Conservation (phyloP, 1,140 invertebrate species). For the Monochamus saltuarius region DNA sequence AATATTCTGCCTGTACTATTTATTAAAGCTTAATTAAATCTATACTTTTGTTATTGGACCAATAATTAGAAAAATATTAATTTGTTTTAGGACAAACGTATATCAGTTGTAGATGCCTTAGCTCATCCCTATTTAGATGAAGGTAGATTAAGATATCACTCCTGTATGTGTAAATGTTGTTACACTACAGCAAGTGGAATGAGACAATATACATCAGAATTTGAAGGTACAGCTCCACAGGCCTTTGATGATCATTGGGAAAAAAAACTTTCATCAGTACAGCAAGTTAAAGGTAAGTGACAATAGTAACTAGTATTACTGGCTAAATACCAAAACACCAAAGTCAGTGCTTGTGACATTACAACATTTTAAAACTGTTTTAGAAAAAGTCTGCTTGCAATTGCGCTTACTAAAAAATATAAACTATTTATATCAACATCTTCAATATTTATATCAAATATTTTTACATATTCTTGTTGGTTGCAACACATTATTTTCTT, state of each 20-base stretch:
- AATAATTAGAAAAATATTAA: background rate
- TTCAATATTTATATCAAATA: too few species aligned
- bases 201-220: constrained; percentile 88
- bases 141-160: constrained; percentile 96
- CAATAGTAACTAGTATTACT: constrained; percentile 4
- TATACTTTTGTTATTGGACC: too few species aligned
- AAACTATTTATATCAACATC: too few species aligned
- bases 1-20: too few species aligned
- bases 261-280: constrained; percentile 85
- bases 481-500: too few species aligned
- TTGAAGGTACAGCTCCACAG: constrained; percentile 86
- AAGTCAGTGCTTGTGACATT: too few species aligned
- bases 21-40: too few species aligned
- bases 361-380: too few species aligned
- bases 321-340: too few species aligned
- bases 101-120: constrained; percentile 90
- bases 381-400: too few species aligned
- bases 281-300: constrained; percentile 87
- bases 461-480: too few species aligned
- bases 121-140: constrained; percentile 97
- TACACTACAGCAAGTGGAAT: constrained; percentile 72
- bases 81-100: constrained; percentile 80
- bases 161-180: constrained; percentile 99
- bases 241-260: constrained; percentile 95
- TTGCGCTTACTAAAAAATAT: too few species aligned